Evolutionary conservation across 2,797 vertebrate genomes (phyloP), one percentile per base, ranked within the genome.

Genomic region (Crax fasciolata): DNA sequence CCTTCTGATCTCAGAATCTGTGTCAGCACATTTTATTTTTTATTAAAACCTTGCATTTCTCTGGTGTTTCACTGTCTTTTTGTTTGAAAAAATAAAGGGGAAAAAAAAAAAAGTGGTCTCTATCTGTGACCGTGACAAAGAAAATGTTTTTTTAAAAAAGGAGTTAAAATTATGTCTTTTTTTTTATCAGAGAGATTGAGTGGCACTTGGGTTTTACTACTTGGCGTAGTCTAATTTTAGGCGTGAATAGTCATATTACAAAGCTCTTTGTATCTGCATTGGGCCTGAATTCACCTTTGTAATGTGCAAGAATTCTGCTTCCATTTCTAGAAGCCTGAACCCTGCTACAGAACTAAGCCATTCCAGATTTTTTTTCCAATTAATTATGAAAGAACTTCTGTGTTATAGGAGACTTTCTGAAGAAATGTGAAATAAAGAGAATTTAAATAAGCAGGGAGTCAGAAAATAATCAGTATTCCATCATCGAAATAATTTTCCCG

Each of bases 161-260:
- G 17, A 75, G 21, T 58, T 66, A 78, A 23, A 20, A 38, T 58
- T 84, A 73, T 75, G 1, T 19, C 25, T 73, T 74, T 41, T 77
- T 54, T n/a, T 55, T 68, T 76, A 32, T 71, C 9, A 10, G 21
- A 52, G 21, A 19, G 20, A 81, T 17, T 66, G 59, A 90, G 65
- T 76, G 59, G 17, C 70, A 84, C 13, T 78, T 90, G 63, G 43
- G 57, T 93, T 87, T 95, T 90, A 52, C 16, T 67, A 25, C 57
- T 32, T 79, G n/a, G 38, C 46, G 27, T 41, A 84, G 41, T 78
- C 83, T 76, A 91, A 86, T 94, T 96, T 95, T 73, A 82, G 55
- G 52, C 89, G 39, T 87, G 90, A 93, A 66, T 48, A 90, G 51
- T 52, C 62, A 70, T 58, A 71, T 30, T 86, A 19, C 30, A 94